Percentiles rank a stretch among this genome's conserved stretches.
Conservation (phyloP, 30 jellyfish, hydroid and myxozoan genomes). For the Chironex yamaguchii region DNA sequence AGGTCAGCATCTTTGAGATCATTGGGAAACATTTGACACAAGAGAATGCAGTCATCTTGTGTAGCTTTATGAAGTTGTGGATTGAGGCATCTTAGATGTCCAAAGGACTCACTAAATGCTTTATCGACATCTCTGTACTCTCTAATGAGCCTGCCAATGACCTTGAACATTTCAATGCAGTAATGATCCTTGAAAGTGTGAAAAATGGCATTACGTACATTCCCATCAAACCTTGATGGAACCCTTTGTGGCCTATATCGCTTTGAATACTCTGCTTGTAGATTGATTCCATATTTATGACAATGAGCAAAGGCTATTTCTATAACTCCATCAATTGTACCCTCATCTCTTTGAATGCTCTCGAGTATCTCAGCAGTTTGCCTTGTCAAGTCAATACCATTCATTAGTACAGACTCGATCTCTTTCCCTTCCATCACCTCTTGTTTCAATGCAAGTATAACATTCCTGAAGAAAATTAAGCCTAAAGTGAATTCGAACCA, state of each 20-base stretch:
- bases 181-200: too few species aligned
- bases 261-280: neutral
- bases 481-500: neutral
- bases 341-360: neutral
- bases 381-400: slow-evolving; percentile 26
- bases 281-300: neutral
- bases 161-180: too few species aligned
- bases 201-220: slow-evolving; percentile 2
- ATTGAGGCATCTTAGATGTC: too few species aligned
- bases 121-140: too few species aligned
- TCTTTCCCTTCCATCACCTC: slow-evolving; percentile 38
- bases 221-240: slow-evolving; percentile 7
- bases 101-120: too few species aligned
- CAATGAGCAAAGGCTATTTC: slow-evolving; percentile 9
- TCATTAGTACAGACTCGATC: slow-evolving; percentile 3
- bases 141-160: too few species aligned
- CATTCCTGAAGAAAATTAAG: slow-evolving; percentile 22
- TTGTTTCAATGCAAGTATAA: slow-evolving; percentile 16
- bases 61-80: too few species aligned
- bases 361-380: slow-evolving; percentile 4
- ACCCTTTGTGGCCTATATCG: slow-evolving; percentile 26
- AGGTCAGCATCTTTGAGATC: too few species aligned
- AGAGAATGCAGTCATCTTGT: too few species aligned
- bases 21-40: too few species aligned
- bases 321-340: slow-evolving; percentile 2